These are phyloP conservation scores for Neodiprion fabricii DNA, from an alignment of 1,140 invertebrate genomes.

Conservation along the genomic window DNA sequence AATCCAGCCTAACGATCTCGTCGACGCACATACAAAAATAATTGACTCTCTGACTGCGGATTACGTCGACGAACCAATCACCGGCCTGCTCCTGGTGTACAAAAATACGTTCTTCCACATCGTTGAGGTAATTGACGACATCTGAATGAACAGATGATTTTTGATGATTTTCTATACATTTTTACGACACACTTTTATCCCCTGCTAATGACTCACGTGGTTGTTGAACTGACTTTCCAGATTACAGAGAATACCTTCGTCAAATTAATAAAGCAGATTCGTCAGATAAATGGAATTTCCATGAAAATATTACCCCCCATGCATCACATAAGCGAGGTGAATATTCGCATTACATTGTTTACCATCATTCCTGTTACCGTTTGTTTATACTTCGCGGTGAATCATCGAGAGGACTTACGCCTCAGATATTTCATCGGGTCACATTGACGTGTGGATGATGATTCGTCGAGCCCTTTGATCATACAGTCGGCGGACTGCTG, in stretches of 20 bases:
- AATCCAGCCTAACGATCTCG: background rate
- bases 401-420: background rate
- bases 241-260: background rate
- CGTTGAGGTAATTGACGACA: background rate
- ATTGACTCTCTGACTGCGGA: slow-evolving; percentile 4
- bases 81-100: background rate
- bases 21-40: background rate
- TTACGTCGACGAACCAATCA: slow-evolving; percentile 3
- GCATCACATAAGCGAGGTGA: background rate
- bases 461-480: background rate
- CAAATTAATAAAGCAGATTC: background rate
- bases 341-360: background rate
- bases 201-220: background rate
- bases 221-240: background rate
- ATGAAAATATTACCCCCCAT: background rate
- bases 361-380: background rate
- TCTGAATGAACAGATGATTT: background rate
- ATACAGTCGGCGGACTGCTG: too few relatives aligned
- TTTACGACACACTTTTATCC: background rate
- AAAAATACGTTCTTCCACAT: background rate
- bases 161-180: background rate
- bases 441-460: background rate
- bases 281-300: background rate
- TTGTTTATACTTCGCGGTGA: background rate
- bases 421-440: background rate